Conservation (phyloP, 2,113 vertebrate genomes). For the Fregata magnificens region DNA sequence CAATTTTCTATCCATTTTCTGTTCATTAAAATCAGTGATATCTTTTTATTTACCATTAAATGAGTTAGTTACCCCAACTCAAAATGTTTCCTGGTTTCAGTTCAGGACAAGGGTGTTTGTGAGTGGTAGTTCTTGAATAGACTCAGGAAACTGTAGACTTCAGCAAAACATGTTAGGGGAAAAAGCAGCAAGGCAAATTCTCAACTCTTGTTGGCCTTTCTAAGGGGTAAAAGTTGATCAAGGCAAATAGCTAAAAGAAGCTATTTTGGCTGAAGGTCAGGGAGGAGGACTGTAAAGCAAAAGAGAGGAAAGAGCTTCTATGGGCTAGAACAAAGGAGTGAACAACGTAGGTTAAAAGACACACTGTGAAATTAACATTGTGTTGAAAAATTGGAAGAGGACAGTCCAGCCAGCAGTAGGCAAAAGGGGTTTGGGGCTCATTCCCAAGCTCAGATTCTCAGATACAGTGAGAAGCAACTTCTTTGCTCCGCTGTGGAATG, state of each 20-base stretch:
- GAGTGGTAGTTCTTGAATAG: background rate
- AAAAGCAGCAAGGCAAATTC: background rate
- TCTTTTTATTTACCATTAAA: background rate
- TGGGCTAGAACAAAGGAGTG: background rate
- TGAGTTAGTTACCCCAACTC: background rate
- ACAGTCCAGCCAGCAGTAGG: background rate
- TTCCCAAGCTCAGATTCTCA: background rate
- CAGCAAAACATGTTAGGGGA: background rate
- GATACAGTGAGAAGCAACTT: background rate
- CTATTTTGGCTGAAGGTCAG: background rate
- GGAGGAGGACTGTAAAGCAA: background rate
- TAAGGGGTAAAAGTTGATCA: background rate
- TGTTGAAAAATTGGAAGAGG: background rate
- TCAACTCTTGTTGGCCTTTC: background rate
- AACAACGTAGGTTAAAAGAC: background rate
- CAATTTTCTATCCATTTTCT: background rate
- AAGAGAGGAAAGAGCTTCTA: background rate
- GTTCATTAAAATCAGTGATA: background rate
- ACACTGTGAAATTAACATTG: background rate
- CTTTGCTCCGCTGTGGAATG: background rate
- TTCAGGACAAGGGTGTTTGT: background rate
- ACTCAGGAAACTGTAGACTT: background rate
- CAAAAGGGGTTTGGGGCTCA: background rate
- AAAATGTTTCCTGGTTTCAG: background rate
- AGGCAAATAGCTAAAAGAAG: background rate